A percentile compares a stretch with the other conserved stretches of the same genome.
phyloP scores from a whole-genome alignment of 2,888 invertebrate genomes.

The Coenonympha arcania region DNA sequence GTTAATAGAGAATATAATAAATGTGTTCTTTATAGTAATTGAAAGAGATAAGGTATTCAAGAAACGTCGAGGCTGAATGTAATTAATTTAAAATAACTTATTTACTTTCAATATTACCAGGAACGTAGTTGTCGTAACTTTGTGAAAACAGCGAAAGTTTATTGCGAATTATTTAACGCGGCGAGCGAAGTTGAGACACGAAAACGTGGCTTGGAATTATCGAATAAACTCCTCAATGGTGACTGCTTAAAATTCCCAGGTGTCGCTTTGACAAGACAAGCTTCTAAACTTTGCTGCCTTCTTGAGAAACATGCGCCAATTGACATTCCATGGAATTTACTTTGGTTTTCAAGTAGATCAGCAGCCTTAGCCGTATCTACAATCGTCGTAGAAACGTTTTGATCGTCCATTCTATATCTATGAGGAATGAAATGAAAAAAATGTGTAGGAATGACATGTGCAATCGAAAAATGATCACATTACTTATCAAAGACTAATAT shows the following conservation, averaged over 20 bases:
- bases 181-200: slow-evolving; percentile 18
- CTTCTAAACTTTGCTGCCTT: slow-evolving; percentile 4
- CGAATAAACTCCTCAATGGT: slow-evolving; percentile 54
- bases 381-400: too few relatives aligned
- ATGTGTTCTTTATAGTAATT: neutral
- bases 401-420: too few relatives aligned
- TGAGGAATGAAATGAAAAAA: too few relatives aligned
- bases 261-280: slow-evolving; percentile 31
- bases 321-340: slow-evolving; percentile 1
- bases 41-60: neutral
- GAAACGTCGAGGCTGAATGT: slow-evolving; percentile 1
- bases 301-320: neutral
- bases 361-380: too few relatives aligned
- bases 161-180: slow-evolving; percentile 23
- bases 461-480: too few relatives aligned
- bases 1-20: neutral
- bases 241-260: slow-evolving; percentile 63
- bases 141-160: slow-evolving; percentile 24
- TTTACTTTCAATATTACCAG: neutral
- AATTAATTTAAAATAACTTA: slow-evolving; percentile 4
- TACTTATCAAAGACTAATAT: too few relatives aligned
- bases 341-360: too few relatives aligned
- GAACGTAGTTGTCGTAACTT: slow-evolving; percentile 13
- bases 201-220: slow-evolving; percentile 35
- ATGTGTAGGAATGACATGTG: too few relatives aligned